Conservation (phyloP, 2,888 invertebrate genomes). For the Arctia plantaginis region DNA sequence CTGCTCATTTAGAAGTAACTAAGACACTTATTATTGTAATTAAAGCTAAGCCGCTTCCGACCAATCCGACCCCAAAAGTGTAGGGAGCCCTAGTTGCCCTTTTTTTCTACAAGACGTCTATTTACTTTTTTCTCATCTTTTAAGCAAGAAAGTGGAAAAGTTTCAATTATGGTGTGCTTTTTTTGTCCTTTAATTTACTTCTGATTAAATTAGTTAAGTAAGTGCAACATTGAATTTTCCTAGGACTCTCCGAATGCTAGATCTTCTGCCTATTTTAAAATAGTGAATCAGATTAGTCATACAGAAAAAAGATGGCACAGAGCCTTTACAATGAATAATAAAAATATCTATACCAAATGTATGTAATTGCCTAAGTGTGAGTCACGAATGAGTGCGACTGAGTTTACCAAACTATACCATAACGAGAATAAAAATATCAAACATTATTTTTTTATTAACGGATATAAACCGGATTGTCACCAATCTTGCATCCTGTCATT, state of each 20-base stretch:
- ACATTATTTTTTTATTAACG: background rate
- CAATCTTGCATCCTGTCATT: background rate
- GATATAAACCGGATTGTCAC: fast-evolving
- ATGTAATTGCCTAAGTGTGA: background rate
- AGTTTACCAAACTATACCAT: background rate
- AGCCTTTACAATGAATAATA: no score
- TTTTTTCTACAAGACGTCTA: background rate
- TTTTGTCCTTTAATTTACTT: background rate
- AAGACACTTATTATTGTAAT: background rate
- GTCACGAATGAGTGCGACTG: background rate
- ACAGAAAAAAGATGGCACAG: background rate
- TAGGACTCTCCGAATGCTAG: background rate
- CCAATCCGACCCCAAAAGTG: no score
- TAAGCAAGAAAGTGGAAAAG: background rate
- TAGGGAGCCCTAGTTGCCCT: background rate
- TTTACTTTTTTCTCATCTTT: background rate
- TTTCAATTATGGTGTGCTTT: background rate
- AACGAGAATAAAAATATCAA: background rate
- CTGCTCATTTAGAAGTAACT: background rate
- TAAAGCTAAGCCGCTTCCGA: no score
- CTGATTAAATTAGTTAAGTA: background rate
- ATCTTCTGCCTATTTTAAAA: background rate
- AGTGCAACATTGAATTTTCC: background rate
- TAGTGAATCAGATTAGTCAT: background rate
- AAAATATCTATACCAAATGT: background rate